Evolutionary conservation across 1,140 invertebrate species (phyloP).

Genomic region (Drosophila ohnishii): DNA sequence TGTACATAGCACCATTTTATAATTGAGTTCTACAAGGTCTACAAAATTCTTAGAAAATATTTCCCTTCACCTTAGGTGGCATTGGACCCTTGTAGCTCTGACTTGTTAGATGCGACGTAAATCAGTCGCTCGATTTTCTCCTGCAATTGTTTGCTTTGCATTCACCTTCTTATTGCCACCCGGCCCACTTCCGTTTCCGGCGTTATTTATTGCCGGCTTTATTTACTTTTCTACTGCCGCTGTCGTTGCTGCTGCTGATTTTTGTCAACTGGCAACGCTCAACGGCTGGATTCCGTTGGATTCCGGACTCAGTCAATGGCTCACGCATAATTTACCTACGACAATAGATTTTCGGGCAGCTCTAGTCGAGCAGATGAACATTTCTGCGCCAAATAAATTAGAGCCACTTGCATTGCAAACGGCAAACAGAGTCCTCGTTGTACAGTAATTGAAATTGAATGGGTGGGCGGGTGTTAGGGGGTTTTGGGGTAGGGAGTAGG

Average conservation of each 20-base stretch:
- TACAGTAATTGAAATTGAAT: slow-evolving; percentile 53
- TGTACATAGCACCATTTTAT: not conserved
- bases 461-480: not conserved
- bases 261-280: slow-evolving; percentile 32
- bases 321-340: slow-evolving; percentile 52
- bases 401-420: slow-evolving; percentile 29
- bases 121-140: slow-evolving; percentile 35
- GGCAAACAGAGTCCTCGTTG: slow-evolving; percentile 29
- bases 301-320: slow-evolving; percentile 27
- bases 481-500: not conserved
- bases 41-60: not conserved
- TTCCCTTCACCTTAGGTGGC: not conserved
- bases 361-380: slow-evolving; percentile 48
- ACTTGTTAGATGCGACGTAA: slow-evolving; percentile 13
- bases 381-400: slow-evolving; percentile 47
- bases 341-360: slow-evolving; percentile 55
- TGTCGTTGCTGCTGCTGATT: slow-evolving; percentile 24
- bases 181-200: slow-evolving; percentile 34
- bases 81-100: not conserved
- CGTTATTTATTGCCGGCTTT: slow-evolving; percentile 42
- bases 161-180: slow-evolving; percentile 10
- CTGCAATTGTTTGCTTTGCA: slow-evolving; percentile 36
- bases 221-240: slow-evolving; percentile 29
- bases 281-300: slow-evolving; percentile 9
- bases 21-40: slow-evolving; percentile 7